These are phyloP conservation scores for Agelaius tricolor DNA, from an alignment of 2,113 vertebrate species.

Conservation along the genomic window DNA sequence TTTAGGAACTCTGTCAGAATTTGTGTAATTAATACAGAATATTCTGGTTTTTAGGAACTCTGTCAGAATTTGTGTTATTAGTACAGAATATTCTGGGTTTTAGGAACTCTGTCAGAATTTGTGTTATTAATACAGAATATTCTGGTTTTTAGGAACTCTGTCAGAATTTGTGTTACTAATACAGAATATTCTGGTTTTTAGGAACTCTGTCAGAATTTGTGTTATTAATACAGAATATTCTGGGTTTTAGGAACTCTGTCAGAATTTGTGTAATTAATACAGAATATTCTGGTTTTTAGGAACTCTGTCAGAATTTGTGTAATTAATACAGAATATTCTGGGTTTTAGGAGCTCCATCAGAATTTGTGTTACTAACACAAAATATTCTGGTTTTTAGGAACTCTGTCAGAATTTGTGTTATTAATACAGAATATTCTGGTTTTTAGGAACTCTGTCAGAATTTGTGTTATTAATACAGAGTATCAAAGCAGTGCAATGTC, in stretches of 20 bases:
- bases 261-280: neutral
- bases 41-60: neutral
- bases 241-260: neutral
- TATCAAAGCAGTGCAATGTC: neutral
- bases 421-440: neutral
- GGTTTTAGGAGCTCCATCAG: neutral
- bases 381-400: neutral
- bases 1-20: neutral
- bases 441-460: neutral
- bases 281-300: neutral
- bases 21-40: neutral
- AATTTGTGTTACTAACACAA: neutral
- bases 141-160: neutral
- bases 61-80: neutral
- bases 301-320: neutral
- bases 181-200: neutral
- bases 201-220: neutral
- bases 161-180: neutral
- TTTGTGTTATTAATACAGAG: too few species aligned
- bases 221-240: neutral
- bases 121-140: neutral
- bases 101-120: neutral
- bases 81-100: neutral
- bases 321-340: neutral
- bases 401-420: neutral